Conservation (phyloP, 2,888 invertebrate genomes). For the Drosophila birchii region DNA sequence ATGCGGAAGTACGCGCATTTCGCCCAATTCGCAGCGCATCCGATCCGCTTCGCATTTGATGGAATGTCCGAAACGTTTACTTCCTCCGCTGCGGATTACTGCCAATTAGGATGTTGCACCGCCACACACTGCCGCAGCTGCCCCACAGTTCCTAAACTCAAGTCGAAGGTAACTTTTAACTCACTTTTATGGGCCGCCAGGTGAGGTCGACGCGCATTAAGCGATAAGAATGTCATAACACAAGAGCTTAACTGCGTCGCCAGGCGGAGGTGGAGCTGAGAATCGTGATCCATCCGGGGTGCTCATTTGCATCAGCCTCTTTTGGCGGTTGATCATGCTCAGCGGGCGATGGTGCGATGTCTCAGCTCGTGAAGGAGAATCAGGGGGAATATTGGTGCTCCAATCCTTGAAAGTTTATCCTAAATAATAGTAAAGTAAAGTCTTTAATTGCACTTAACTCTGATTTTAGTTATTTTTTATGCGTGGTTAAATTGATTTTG, state of each 20-base stretch:
- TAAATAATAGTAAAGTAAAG: no score
- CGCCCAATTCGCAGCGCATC: constrained; percentile 62
- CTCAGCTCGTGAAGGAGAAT: background rate
- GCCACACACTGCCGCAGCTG: constrained; percentile 59
- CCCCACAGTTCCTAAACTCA: constrained; percentile 12
- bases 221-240: constrained; percentile 80
- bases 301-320: constrained; percentile 45
- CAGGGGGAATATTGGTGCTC: constrained; percentile 1
- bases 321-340: background rate
- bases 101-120: constrained; percentile 22
- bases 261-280: constrained; percentile 40
- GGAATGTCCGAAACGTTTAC: constrained; percentile 33
- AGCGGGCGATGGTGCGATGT: constrained; percentile 35
- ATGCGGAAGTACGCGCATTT: constrained; percentile 78
- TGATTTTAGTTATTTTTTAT: background rate
- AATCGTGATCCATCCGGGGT: constrained; percentile 14
- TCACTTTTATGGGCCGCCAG: constrained; percentile 40
- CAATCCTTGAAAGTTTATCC: background rate
- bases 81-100: constrained; percentile 6
- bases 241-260: constrained; percentile 69
- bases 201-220: constrained; percentile 47
- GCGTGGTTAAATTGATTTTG: background rate
- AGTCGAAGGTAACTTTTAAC: background rate
- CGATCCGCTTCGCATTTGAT: constrained; percentile 50
- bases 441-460: background rate